Conservation (phyloP, 92 coral and sea anemone species). For the Porites evermanni region DNA sequence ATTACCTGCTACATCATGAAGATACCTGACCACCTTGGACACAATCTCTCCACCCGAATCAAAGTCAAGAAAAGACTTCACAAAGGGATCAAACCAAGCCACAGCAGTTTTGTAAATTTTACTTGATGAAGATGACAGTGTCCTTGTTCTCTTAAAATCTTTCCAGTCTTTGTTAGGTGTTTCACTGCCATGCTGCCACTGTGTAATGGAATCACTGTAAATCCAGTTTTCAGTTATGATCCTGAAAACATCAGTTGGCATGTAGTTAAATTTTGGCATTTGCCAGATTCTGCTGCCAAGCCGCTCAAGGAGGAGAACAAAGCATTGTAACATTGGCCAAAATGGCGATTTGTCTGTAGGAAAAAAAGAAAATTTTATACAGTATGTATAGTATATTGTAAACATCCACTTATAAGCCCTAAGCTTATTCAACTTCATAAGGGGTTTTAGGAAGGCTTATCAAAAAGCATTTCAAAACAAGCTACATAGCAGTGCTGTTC, state of each 20-base stretch:
- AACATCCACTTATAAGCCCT: neutral
- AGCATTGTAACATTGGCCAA: constrained; percentile 80
- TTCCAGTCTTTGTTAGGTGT: neutral
- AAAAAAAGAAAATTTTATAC: neutral
- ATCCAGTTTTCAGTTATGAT: constrained; percentile 59
- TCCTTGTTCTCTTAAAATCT: neutral
- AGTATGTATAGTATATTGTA: neutral
- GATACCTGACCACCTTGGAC: constrained; percentile 57
- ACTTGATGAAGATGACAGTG: neutral
- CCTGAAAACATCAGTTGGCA: constrained; percentile 28
- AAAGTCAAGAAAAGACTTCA: constrained; percentile 75
- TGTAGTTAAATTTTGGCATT: constrained; percentile 18
- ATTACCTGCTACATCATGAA: constrained; percentile 70
- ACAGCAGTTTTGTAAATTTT: constrained; percentile 52
- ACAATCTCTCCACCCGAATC: constrained; percentile 58
- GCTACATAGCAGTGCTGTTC: no score
- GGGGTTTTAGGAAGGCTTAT: no score
- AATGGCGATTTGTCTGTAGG: constrained; percentile 59
- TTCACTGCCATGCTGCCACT: constrained; percentile 26
- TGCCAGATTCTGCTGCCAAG: constrained; percentile 76
- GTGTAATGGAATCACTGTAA: constrained; percentile 48
- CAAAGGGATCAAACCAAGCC: constrained; percentile 80
- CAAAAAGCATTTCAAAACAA: no score
- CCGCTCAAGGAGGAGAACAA: constrained; percentile 72
- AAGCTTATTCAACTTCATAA: no score